phyloP scores from a whole-genome alignment of 2,797 vertebrate genomes.

The Ctenosaura bakeri region DNA sequence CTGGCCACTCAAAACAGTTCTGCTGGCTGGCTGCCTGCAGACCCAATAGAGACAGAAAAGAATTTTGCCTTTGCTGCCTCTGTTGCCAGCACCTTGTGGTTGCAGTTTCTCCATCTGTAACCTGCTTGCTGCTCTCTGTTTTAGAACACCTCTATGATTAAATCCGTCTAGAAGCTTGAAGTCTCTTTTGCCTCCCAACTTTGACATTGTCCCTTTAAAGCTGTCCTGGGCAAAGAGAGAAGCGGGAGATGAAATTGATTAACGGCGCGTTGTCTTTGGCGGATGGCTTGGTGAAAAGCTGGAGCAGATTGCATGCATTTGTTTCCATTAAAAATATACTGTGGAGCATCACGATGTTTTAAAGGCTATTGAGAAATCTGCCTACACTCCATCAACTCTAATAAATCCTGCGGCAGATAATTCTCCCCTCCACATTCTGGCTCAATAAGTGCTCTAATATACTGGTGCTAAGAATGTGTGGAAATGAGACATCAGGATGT shows the following conservation, averaged over 20 bases:
- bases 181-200: not conserved
- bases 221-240: not conserved
- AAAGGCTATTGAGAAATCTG: constrained; percentile 60
- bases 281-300: constrained; percentile 36
- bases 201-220: rapidly evolving
- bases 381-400: constrained; percentile 68
- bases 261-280: rapidly evolving
- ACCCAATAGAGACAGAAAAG: too few relatives aligned
- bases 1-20: too few relatives aligned
- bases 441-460: constrained; percentile 57
- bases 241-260: not conserved
- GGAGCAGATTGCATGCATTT: constrained; percentile 33
- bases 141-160: not conserved
- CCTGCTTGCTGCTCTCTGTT: not conserved
- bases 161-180: not conserved
- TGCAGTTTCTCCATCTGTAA: not conserved
- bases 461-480: constrained; percentile 22
- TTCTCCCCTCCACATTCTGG: constrained; percentile 49
- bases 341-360: constrained; percentile 58
- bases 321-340: constrained; percentile 44
- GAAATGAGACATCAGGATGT: constrained; percentile 33
- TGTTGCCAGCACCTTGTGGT: too few relatives aligned
- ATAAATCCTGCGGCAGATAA: constrained; percentile 59
- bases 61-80: too few relatives aligned
- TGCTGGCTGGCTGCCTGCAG: not conserved